Percentiles rank a stretch among this genome's conserved stretches.
Evolutionary conservation across 2,797 vertebrate species (phyloP).

Genomic region (Tauraco hartlaubi): DNA sequence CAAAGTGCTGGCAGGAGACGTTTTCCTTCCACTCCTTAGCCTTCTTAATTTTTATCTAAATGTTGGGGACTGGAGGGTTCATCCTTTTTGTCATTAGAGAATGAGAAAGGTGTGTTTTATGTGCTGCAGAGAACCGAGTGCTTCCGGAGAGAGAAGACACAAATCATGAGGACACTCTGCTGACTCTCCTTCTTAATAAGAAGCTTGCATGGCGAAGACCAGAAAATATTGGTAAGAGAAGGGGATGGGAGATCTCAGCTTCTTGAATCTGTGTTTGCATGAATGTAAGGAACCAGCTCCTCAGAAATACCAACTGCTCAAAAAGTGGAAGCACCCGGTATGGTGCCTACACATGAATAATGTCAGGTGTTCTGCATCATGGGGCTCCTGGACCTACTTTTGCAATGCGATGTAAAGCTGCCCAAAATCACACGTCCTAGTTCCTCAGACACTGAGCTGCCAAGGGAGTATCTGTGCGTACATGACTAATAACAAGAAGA

Average conservation of each 20-base stretch:
- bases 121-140: conserved; percentile 66
- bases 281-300: background rate
- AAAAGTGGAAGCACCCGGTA: background rate
- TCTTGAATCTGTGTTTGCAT: background rate
- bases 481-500: background rate
- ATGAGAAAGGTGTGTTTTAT: background rate
- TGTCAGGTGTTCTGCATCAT: background rate
- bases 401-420: background rate
- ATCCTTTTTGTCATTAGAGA: background rate
- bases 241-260: background rate
- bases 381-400: background rate
- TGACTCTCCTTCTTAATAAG: conserved; percentile 74
- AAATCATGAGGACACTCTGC: conserved; percentile 50
- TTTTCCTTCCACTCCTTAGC: background rate
- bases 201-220: conserved; percentile 56
- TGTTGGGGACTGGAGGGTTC: background rate
- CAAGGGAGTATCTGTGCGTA: background rate
- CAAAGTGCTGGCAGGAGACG: background rate
- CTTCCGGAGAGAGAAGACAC: conserved; percentile 69
- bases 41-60: background rate
- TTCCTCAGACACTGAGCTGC: background rate
- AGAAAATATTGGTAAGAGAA: conserved; percentile 58
- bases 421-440: fast-evolving
- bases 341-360: background rate
- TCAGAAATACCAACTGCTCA: background rate